Conservation (phyloP, 2,888 invertebrate species). For the Metacarcinus magister region DNA sequence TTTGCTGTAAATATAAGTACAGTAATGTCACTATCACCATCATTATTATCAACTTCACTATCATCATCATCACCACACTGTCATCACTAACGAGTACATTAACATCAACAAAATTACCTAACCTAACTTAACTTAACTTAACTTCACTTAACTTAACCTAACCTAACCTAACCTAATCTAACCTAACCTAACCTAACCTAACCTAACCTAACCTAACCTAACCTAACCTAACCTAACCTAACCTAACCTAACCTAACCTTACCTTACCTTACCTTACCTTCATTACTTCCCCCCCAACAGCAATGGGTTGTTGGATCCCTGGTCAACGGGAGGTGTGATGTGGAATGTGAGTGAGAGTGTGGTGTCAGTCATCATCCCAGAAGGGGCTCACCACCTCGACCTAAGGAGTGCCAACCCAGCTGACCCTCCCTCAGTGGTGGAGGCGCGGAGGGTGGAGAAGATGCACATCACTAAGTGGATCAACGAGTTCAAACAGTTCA, state of each 20-base stretch:
- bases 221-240: no score
- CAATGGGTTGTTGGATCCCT: conserved; percentile 94
- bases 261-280: background rate
- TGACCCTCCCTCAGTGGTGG: conserved; percentile 89
- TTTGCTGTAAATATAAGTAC: background rate
- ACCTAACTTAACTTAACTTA: no score
- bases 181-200: no score
- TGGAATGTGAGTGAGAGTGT: conserved; percentile 89
- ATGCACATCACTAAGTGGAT: conserved; percentile 88
- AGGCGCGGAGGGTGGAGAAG: conserved; percentile 88
- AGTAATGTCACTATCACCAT: background rate
- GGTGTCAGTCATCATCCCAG: conserved; percentile 90
- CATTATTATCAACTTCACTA: no score
- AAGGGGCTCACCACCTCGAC: conserved; percentile 94
- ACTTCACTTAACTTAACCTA: no score
- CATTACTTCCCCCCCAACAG: conserved; percentile 85
- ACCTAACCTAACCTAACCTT: no score
- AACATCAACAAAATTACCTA: no score
- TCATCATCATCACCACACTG: no score
- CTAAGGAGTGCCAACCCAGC: conserved; percentile 88
- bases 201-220: no score
- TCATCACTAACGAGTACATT: no score
- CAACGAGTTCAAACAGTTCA: conserved; percentile 37
- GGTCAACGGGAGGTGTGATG: conserved; percentile 93
- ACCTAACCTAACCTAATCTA: no score